These are phyloP conservation scores for Melopsittacus undulatus DNA, from an alignment of 2,797 vertebrate species.

Conservation along the genomic window DNA sequence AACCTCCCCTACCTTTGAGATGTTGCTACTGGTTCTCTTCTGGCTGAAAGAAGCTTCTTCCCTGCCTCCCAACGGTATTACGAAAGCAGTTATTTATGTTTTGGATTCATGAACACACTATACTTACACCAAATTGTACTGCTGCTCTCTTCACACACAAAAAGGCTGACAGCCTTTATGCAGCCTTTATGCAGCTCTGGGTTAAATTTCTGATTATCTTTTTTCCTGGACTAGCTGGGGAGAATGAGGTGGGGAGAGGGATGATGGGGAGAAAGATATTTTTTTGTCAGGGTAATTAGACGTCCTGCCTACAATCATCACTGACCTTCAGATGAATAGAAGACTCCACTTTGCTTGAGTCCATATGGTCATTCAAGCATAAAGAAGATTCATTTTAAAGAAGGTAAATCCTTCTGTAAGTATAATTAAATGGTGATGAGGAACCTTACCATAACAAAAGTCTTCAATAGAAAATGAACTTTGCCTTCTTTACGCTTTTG, in stretches of 20 bases:
- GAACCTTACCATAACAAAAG: slow-evolving; percentile 13
- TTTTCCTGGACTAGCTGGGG: neutral
- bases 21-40: neutral
- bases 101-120: neutral
- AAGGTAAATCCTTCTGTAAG: slow-evolving; percentile 29
- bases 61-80: neutral
- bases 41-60: neutral
- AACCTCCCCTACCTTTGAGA: neutral
- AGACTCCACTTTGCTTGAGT: neutral
- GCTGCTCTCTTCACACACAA: slow-evolving; percentile 11
- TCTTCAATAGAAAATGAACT: slow-evolving; percentile 33
- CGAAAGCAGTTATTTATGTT: neutral
- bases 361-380: neutral
- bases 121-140: neutral
- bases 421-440: slow-evolving; percentile 45
- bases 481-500: neutral
- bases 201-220: slow-evolving; percentile 27
- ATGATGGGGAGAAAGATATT: neutral
- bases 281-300: neutral
- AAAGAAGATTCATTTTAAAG: slow-evolving; percentile 37
- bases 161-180: neutral
- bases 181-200: neutral
- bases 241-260: neutral
- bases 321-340: slow-evolving; percentile 43
- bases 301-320: slow-evolving; percentile 6